These are phyloP conservation scores for Lacerta bilineata DNA, from an alignment of 2,797 vertebrate genomes.

Conservation along the genomic window DNA sequence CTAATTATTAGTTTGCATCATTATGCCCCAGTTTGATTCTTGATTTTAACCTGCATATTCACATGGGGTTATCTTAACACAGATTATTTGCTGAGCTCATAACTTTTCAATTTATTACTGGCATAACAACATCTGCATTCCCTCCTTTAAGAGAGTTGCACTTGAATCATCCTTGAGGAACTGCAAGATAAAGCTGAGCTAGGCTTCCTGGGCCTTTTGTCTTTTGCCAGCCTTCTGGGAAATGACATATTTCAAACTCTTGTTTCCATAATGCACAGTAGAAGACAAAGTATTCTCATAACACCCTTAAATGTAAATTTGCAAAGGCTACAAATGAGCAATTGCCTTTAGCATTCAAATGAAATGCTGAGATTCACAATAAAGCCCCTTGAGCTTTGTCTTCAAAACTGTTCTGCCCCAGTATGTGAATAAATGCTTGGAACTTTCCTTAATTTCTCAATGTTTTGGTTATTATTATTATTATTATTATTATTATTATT, in stretches of 20 bases:
- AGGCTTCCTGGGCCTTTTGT: conserved; percentile 12
- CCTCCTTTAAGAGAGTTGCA: conserved; percentile 27
- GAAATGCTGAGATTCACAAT: neutral
- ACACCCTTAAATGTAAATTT: conserved; percentile 15
- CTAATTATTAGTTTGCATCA: conserved; percentile 50
- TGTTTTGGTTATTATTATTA: neutral
- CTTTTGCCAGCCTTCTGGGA: conserved; percentile 31
- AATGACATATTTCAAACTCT: conserved; percentile 2
- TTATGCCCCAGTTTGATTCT: conserved; percentile 23
- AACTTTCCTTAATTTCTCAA: neutral
- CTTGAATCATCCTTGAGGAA: conserved; percentile 45
- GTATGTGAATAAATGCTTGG: neutral
- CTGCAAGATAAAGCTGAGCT: neutral
- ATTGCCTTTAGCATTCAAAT: conserved; percentile 11
- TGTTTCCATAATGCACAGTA: conserved; percentile 37
- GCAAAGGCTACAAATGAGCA: conserved; percentile 26
- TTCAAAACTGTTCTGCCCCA: neutral
- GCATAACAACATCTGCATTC: conserved; percentile 15
- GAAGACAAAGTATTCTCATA: conserved; percentile 27
- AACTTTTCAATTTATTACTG: conserved; percentile 50
- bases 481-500: neutral
- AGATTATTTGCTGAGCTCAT: conserved; percentile 42
- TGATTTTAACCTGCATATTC: conserved; percentile 22
- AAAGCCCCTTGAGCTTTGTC: conserved; percentile 4
- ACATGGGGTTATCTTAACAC: conserved; percentile 23